Conservation (phyloP, 2,113 vertebrate genomes). For the Cnemophilus loriae region DNA sequence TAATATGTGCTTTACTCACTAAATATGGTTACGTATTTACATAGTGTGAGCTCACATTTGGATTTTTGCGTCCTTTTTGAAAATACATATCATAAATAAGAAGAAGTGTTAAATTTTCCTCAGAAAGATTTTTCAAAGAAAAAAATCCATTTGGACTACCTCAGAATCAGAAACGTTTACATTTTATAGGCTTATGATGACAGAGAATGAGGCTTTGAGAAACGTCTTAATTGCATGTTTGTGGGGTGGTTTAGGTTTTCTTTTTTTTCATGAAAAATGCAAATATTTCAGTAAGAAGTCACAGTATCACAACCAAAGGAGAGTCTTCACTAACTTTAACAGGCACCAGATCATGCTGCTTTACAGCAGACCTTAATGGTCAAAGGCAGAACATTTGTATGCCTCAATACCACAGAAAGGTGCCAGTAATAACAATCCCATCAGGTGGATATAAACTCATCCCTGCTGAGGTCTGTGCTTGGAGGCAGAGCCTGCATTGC, state of each 20-base stretch:
- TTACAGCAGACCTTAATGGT: background rate
- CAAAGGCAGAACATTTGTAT: background rate
- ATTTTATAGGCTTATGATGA: background rate
- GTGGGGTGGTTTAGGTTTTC: no score
- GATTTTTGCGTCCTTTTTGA: background rate
- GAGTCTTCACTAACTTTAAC: background rate
- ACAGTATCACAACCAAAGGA: background rate
- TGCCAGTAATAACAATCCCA: background rate
- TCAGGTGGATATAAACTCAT: background rate
- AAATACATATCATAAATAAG: background rate
- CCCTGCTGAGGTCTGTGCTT: background rate
- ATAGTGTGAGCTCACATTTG: background rate
- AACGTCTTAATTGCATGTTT: background rate
- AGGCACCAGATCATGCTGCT: background rate
- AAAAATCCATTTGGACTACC: background rate
- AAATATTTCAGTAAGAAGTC: background rate
- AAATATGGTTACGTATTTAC: background rate
- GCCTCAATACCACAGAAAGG: background rate
- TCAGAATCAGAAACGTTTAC: background rate
- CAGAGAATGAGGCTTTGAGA: background rate
- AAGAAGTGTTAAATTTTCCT: background rate
- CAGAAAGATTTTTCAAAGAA: background rate
- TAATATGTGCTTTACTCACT: background rate
- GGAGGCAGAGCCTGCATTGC: background rate
- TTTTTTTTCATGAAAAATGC: background rate